Conservation (phyloP, 2,888 invertebrate genomes). For the Lomographa bimaculata region DNA sequence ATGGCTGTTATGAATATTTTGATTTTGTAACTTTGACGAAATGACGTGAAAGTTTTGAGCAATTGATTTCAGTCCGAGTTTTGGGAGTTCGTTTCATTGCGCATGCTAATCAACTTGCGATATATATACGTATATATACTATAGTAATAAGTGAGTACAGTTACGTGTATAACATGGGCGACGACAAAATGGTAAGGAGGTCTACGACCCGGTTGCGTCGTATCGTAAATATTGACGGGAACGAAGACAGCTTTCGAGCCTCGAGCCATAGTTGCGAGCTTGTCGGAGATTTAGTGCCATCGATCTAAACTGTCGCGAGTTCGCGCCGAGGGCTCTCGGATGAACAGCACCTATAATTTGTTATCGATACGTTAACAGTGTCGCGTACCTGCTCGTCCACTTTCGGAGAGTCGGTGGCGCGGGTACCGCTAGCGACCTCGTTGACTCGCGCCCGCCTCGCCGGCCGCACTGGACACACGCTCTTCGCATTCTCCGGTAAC, state of each 20-base stretch:
- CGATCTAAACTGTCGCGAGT: conserved; percentile 53
- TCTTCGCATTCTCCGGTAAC: conserved; percentile 66
- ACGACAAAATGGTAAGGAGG: conserved; percentile 52
- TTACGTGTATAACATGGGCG: conserved; percentile 47
- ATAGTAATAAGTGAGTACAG: conserved; percentile 44
- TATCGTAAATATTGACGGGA: conserved; percentile 43
- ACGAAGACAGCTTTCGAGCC: conserved; percentile 54
- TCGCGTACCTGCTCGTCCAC: conserved; percentile 81
- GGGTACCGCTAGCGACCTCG: conserved; percentile 83
- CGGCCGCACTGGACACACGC: conserved; percentile 74
- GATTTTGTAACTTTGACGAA: conserved; percentile 11
- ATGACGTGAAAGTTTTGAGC: conserved; percentile 40
- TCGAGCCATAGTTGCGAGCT: conserved; percentile 47
- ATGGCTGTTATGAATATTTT: conserved; percentile 20
- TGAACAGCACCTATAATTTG: conserved; percentile 71
- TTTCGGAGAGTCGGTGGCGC: conserved; percentile 76
- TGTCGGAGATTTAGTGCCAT: conserved; percentile 47
- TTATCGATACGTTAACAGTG: conserved; percentile 79
- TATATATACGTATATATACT: conserved; percentile 36
- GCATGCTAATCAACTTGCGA: conserved; percentile 46
- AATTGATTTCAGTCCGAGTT: conserved; percentile 30
- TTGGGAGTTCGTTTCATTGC: conserved; percentile 33
- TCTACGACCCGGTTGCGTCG: conserved; percentile 50
- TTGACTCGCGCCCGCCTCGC: conserved; percentile 73
- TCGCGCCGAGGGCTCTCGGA: conserved; percentile 44